Conservation (phyloP, 2,797 vertebrate species). For the Mus minutoides region DNA sequence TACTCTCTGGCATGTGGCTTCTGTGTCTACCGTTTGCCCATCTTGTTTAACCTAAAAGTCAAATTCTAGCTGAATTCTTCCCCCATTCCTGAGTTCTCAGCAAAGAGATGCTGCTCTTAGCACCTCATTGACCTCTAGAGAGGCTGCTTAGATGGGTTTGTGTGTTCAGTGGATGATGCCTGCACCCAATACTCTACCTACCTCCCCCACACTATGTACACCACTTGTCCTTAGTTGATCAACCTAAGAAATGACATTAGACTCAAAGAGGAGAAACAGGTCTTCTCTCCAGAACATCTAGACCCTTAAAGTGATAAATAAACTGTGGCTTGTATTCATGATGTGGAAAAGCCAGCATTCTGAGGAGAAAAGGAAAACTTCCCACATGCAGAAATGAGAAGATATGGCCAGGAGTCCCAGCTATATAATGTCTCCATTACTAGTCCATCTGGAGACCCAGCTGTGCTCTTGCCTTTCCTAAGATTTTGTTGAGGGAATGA, state of each 20-base stretch:
- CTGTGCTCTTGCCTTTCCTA: not conserved
- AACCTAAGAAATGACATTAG: not conserved
- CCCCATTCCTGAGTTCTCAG: not conserved
- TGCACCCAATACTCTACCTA: not conserved
- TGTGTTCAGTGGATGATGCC: no score
- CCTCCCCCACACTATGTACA: not conserved
- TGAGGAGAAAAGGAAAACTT: not conserved
- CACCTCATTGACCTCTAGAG: not conserved
- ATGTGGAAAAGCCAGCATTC: not conserved
- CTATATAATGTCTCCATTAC: accelerated
- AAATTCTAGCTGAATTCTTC: not conserved
- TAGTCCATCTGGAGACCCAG: not conserved
- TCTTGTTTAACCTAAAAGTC: not conserved
- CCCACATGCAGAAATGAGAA: not conserved
- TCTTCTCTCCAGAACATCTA: not conserved
- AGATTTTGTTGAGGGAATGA: not conserved
- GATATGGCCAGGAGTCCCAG: accelerated
- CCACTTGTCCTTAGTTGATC: not conserved
- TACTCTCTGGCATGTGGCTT: not conserved
- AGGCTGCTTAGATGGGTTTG: not conserved
- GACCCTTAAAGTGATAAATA: no score
- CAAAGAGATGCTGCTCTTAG: not conserved
- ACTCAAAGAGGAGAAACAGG: not conserved
- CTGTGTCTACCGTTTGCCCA: accelerated
- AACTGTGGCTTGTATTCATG: no score